Conservation (phyloP, 2,113 vertebrate species). For the Poecile atricapillus region DNA sequence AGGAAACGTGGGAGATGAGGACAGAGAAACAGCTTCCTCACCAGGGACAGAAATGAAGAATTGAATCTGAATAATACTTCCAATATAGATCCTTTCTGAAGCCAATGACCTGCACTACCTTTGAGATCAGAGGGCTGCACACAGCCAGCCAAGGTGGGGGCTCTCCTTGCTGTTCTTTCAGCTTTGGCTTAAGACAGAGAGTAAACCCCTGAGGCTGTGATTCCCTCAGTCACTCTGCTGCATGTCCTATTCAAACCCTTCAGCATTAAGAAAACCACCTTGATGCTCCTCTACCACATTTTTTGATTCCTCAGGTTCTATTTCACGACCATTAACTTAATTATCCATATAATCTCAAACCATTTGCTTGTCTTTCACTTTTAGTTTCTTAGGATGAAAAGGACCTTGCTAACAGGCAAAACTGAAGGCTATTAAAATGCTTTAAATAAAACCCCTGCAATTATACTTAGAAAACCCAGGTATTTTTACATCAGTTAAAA, state of each 20-base stretch:
- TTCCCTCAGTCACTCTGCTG: background rate
- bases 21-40: background rate
- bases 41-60: background rate
- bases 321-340: background rate
- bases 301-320: background rate
- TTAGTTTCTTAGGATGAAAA: background rate
- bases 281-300: background rate
- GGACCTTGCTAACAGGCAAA: slow-evolving; percentile 6
- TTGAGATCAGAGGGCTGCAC: background rate
- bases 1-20: background rate
- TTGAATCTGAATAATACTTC: background rate
- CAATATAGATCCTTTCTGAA: background rate
- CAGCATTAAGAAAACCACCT: background rate
- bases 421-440: background rate
- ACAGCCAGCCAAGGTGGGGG: background rate
- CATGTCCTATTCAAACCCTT: background rate
- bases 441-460: background rate
- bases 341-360: background rate
- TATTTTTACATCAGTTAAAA: background rate
- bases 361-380: background rate
- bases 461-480: background rate
- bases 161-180: background rate
- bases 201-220: background rate
- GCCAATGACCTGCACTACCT: background rate
- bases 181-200: background rate